Conservation (phyloP, 1,140 invertebrate genomes). For the Copidosoma floridanum region DNA sequence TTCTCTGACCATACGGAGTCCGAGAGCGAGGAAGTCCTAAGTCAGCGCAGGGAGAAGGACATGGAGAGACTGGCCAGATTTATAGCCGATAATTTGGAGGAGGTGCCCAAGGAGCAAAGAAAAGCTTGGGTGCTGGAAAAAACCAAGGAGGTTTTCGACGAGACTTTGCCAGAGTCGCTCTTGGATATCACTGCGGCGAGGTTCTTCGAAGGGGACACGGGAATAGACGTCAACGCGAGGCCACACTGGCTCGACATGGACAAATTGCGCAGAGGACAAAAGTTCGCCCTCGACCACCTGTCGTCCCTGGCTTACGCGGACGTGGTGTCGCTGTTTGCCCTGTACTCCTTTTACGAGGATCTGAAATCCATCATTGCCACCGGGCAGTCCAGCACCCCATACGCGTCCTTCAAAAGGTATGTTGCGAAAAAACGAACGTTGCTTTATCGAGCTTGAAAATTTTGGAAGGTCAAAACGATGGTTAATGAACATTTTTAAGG, state of each 20-base stretch:
- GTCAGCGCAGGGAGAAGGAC: background rate
- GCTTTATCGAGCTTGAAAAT: too few relatives aligned
- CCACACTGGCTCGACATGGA: constrained; percentile 46
- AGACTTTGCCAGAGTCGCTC: background rate
- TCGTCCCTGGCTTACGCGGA: constrained; percentile 62
- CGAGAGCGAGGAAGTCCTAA: background rate
- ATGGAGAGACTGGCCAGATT: background rate
- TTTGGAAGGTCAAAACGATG: too few relatives aligned
- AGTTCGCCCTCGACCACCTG: constrained; percentile 62
- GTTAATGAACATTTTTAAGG: constrained; percentile 32
- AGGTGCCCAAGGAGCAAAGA: background rate
- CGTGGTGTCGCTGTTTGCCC: constrained; percentile 62
- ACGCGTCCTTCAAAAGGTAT: constrained; percentile 69
- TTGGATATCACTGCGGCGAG: background rate
- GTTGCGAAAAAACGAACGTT: background rate
- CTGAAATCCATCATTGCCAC: constrained; percentile 65
- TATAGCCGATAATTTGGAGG: background rate
- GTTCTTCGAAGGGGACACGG: constrained; percentile 33
- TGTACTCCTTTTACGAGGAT: constrained; percentile 65
- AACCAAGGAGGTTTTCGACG: background rate
- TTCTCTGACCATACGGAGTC: background rate
- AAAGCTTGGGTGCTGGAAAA: background rate
- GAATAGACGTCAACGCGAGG: constrained; percentile 10
- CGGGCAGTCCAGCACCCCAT: constrained; percentile 62
- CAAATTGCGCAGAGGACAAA: constrained; percentile 62